phyloP scores from a whole-genome alignment of 2,113 vertebrate species.

The Pomatorhinus ruficollis region DNA sequence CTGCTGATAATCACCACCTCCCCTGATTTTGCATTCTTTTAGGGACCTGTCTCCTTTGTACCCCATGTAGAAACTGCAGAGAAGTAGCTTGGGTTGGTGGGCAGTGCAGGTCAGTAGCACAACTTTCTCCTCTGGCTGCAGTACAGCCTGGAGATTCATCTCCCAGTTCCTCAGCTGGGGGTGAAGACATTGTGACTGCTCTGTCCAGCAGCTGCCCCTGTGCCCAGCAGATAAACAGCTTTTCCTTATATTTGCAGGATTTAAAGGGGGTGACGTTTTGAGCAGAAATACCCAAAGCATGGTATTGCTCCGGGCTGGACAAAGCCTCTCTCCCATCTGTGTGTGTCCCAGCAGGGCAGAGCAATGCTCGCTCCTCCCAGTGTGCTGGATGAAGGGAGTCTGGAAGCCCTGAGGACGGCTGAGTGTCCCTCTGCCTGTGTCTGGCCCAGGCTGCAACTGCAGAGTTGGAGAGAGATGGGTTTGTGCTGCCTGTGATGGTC shows the following conservation, averaged over 20 bases:
- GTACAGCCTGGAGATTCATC: background rate
- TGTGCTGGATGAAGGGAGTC: rapidly evolving
- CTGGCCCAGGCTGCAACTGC: background rate
- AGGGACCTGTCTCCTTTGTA: background rate
- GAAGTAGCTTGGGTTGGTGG: background rate
- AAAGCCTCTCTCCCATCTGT: background rate
- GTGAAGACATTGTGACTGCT: background rate
- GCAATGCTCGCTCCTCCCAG: rapidly evolving
- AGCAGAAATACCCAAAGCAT: background rate
- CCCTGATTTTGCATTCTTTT: background rate
- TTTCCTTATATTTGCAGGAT: background rate
- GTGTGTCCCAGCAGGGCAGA: background rate
- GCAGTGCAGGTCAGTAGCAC: background rate
- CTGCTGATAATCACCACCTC: background rate
- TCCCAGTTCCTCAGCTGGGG: background rate
- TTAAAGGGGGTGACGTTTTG: background rate
- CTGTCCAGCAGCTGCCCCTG: background rate
- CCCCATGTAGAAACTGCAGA: background rate
- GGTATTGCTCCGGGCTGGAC: background rate
- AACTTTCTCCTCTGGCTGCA: background rate
- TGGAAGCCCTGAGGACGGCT: rapidly evolving
- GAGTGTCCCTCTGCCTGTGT: background rate
- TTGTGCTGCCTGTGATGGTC: rapidly evolving
- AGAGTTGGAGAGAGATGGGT: background rate
- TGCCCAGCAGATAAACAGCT: background rate